Conservation (phyloP, 2,113 vertebrate species). For the Gasterosteus nipponicus region DNA sequence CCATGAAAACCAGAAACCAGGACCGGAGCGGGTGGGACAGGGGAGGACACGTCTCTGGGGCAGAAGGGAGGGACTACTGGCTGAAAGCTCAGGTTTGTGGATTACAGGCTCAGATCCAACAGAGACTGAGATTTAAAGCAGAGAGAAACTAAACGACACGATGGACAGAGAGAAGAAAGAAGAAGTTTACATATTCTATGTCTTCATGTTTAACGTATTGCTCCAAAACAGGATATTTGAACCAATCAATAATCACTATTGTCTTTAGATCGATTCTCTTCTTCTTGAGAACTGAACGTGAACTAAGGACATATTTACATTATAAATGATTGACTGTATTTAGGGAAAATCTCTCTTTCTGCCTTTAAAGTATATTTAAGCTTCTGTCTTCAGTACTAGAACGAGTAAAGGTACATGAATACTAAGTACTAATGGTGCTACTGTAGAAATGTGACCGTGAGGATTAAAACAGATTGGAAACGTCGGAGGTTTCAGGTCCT, state of each 20-base stretch:
- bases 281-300: no score
- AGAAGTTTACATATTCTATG: no score
- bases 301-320: no score
- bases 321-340: neutral
- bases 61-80: conserved; percentile 5
- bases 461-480: neutral
- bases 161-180: neutral
- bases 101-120: conserved; percentile 23
- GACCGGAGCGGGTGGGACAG: neutral
- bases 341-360: no score
- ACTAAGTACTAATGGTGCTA: neutral
- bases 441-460: neutral
- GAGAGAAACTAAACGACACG: neutral
- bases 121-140: conserved; percentile 16
- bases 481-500: conserved; percentile 43
- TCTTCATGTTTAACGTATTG: no score
- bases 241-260: no score
- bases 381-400: neutral
- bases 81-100: neutral
- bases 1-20: conserved; percentile 13
- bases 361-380: neutral
- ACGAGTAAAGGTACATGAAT: neutral
- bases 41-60: neutral
- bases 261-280: no score
- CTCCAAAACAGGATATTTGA: no score